A percentile compares a stretch with the other conserved stretches of the same genome.
Evolutionary conservation across 2,888 invertebrate genomes (phyloP).

Genomic region (Leucozona laternaria): DNA sequence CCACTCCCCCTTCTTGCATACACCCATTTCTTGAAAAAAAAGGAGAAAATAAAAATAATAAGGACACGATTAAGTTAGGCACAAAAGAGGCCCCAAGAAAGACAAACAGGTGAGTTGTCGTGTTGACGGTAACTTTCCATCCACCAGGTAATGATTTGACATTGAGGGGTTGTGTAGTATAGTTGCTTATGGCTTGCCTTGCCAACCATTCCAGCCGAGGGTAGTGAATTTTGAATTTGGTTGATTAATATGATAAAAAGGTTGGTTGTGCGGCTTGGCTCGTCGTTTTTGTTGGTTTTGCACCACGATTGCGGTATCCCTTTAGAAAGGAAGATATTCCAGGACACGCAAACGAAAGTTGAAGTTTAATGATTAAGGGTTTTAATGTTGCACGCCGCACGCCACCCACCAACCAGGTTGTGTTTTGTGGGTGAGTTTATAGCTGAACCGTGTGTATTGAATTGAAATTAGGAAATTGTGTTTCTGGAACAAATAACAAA

Average conservation of each 20-base stretch:
- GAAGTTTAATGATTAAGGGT: slow-evolving; percentile 62
- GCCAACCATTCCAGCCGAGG: background rate
- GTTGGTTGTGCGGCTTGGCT: slow-evolving; percentile 19
- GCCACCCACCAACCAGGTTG: background rate
- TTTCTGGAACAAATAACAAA: slow-evolving; percentile 55
- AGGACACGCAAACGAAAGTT: slow-evolving; percentile 51
- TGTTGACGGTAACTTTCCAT: slow-evolving; percentile 44
- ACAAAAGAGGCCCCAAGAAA: slow-evolving; percentile 39
- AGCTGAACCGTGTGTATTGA: slow-evolving; percentile 36
- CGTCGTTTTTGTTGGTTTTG: slow-evolving; percentile 61
- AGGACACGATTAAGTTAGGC: slow-evolving; percentile 63
- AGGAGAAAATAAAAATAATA: slow-evolving; percentile 20
- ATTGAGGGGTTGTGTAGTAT: background rate
- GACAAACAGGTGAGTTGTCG: slow-evolving; percentile 57
- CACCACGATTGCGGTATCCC: slow-evolving; percentile 36
- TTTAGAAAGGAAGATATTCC: slow-evolving; percentile 30
- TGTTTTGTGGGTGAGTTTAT: slow-evolving; percentile 39
- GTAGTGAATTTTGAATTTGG: slow-evolving; percentile 64
- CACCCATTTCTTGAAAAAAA: background rate
- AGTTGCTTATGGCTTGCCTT: slow-evolving; percentile 5
- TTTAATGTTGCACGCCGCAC: slow-evolving; percentile 16
- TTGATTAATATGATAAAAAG: slow-evolving; percentile 66
- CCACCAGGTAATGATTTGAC: background rate
- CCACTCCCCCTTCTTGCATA: background rate
- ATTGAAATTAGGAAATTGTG: slow-evolving; percentile 58